A percentile compares a stretch with the other conserved stretches of the same genome.
These are phyloP conservation scores for Metellina segmentata DNA, from an alignment of 2,888 invertebrate genomes.

Conservation along the genomic window DNA sequence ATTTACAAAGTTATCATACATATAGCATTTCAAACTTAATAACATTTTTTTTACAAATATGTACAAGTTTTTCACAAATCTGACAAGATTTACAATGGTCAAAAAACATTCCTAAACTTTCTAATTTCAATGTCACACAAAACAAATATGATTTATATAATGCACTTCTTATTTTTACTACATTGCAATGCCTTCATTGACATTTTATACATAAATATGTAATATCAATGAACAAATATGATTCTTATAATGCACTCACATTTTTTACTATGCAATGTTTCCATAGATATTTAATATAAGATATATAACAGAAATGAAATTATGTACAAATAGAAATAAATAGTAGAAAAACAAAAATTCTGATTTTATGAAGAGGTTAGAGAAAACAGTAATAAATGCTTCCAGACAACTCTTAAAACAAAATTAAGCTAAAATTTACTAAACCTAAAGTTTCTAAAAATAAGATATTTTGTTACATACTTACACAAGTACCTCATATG, in stretches of 20 bases:
- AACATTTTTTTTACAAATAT: conserved; percentile 56
- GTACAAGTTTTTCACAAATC: conserved; percentile 44
- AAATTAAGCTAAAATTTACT: too few relatives aligned
- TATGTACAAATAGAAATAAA: conserved; percentile 52
- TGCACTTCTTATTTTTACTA: conserved; percentile 29
- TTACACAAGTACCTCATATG: too few relatives aligned
- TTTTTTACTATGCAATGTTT: background rate
- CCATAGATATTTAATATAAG: background rate
- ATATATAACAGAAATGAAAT: conserved; percentile 8
- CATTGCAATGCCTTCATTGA: conserved; percentile 11
- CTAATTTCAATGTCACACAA: conserved; percentile 41
- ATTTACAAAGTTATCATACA: conserved; percentile 63
- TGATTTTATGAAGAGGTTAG: too few relatives aligned
- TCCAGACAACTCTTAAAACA: too few relatives aligned
- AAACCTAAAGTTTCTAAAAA: too few relatives aligned
- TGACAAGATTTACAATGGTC: conserved; percentile 21
- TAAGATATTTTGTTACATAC: too few relatives aligned
- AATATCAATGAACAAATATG: background rate
- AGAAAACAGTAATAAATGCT: too few relatives aligned
- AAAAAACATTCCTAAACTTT: conserved; percentile 58
- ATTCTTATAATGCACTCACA: background rate
- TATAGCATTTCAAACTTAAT: conserved; percentile 53
- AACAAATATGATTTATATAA: conserved; percentile 46
- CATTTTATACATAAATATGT: conserved; percentile 32
- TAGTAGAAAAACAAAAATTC: conserved; percentile 1